Conservation (phyloP, 1,140 invertebrate genomes). For the Sitobion miscanthi region DNA sequence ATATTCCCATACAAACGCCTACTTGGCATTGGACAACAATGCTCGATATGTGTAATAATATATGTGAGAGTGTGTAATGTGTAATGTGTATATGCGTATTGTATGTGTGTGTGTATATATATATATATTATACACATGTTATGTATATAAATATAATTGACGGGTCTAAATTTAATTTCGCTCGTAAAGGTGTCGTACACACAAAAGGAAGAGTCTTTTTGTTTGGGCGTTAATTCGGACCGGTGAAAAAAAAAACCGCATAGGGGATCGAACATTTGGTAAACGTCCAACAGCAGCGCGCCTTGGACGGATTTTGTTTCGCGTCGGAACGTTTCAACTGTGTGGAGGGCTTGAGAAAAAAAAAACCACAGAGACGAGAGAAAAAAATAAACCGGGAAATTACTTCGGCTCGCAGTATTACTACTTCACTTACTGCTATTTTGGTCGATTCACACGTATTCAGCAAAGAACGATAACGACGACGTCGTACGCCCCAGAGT, state of each 20-base stretch:
- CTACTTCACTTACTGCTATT: background rate
- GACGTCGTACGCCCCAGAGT: background rate
- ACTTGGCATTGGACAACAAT: conserved; percentile 20
- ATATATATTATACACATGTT: too few relatives aligned
- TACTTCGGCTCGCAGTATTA: background rate
- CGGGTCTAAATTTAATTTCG: conserved; percentile 41
- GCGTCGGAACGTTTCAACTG: background rate
- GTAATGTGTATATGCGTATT: background rate
- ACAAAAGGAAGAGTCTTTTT: conserved; percentile 14
- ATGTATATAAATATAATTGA: background rate
- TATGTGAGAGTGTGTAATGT: background rate
- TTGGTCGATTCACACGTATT: conserved; percentile 6
- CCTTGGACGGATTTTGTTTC: background rate
- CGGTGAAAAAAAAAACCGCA: conserved; percentile 27
- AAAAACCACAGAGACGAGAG: background rate
- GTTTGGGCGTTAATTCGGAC: conserved; percentile 21
- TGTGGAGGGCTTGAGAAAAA: background rate
- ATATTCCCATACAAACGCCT: background rate
- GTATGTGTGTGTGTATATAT: background rate
- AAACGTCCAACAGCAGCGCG: background rate
- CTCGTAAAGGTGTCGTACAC: conserved; percentile 36
- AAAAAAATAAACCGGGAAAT: background rate
- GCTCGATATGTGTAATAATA: background rate
- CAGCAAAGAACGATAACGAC: background rate
- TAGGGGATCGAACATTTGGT: conserved; percentile 14